Conservation (phyloP, 2,113 vertebrate species). For the Trichomycterus rosablanca region DNA sequence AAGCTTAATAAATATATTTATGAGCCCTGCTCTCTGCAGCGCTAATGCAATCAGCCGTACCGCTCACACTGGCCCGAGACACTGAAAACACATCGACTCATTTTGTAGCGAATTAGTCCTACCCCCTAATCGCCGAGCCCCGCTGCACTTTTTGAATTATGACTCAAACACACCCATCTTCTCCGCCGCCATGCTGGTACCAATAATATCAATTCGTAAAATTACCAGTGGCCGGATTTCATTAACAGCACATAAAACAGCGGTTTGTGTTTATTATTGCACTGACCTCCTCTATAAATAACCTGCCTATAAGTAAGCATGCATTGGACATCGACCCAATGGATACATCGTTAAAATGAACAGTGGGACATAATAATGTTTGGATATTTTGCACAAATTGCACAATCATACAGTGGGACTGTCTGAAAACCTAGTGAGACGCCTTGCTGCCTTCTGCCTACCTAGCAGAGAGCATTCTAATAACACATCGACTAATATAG, state of each 20-base stretch:
- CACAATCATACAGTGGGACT: slow-evolving; percentile 88
- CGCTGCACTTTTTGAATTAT: slow-evolving; percentile 92
- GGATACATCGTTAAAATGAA: slow-evolving; percentile 96
- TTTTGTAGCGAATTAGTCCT: slow-evolving; percentile 87
- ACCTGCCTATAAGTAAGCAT: slow-evolving; percentile 84
- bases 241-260: slow-evolving; percentile 97
- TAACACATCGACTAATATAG: too few relatives aligned
- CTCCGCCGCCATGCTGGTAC: slow-evolving; percentile 81
- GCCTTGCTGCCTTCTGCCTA: too few relatives aligned
- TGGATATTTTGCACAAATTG: slow-evolving; percentile 93
- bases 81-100: slow-evolving; percentile 85
- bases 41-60: slow-evolving; percentile 88
- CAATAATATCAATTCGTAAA: slow-evolving; percentile 99
- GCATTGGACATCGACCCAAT: slow-evolving; percentile 81
- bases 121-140: slow-evolving; percentile 89
- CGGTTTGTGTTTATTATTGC: slow-evolving; percentile 96
- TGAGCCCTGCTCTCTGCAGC: slow-evolving; percentile 86
- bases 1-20: slow-evolving; percentile 94
- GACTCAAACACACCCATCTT: slow-evolving; percentile 75
- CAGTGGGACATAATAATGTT: slow-evolving; percentile 91
- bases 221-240: slow-evolving; percentile 97
- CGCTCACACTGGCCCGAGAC: slow-evolving; percentile 83
- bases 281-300: slow-evolving; percentile 99
- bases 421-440: too few relatives aligned
- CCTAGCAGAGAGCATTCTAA: too few relatives aligned